phyloP scores from a whole-genome alignment of 2,888 invertebrate species.

The Parnassius smintheus region DNA sequence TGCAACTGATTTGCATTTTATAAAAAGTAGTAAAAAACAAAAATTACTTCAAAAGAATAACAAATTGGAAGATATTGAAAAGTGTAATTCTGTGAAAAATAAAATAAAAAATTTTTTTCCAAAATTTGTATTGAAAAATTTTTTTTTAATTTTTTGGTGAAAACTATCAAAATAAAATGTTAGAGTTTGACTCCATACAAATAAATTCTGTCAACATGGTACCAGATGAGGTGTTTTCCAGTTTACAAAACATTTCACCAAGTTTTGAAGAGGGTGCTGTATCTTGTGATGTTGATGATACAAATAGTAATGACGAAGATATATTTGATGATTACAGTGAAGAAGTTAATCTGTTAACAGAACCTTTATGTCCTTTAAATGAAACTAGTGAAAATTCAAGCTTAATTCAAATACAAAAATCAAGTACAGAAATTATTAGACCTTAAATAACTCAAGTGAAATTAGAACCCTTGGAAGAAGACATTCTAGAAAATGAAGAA shows the following conservation, averaged over 20 bases:
- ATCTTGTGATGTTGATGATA: conserved; percentile 38
- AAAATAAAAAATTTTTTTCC: conserved; percentile 34
- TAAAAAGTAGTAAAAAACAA: conserved; percentile 4
- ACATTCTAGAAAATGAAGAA: conserved; percentile 37
- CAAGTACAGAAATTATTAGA: conserved; percentile 25
- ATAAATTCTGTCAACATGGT: conserved; percentile 65
- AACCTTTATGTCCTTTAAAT: conserved; percentile 48
- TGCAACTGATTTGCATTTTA: neutral
- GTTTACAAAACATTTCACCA: conserved; percentile 19
- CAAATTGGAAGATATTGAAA: neutral
- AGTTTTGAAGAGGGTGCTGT: conserved; percentile 34
- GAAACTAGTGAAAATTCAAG: conserved; percentile 23
- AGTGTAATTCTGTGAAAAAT: conserved; percentile 23
- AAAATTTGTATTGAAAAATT: conserved; percentile 35
- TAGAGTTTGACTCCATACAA: conserved; percentile 40
- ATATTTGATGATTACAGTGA: conserved; percentile 32
- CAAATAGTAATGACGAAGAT: conserved; percentile 34
- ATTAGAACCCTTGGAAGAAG: conserved; percentile 62
- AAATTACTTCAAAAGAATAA: neutral
- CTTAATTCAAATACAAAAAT: conserved; percentile 27
- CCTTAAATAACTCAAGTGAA: conserved; percentile 47
- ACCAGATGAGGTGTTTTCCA: conserved; percentile 60
- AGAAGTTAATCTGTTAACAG: conserved; percentile 42
- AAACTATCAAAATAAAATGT: conserved; percentile 25
- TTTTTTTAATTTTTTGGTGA: conserved; percentile 1